Base-by-base conservation (phyloP, 2,113 vertebrate species). In the Semicossyphus pulcher region DNA sequence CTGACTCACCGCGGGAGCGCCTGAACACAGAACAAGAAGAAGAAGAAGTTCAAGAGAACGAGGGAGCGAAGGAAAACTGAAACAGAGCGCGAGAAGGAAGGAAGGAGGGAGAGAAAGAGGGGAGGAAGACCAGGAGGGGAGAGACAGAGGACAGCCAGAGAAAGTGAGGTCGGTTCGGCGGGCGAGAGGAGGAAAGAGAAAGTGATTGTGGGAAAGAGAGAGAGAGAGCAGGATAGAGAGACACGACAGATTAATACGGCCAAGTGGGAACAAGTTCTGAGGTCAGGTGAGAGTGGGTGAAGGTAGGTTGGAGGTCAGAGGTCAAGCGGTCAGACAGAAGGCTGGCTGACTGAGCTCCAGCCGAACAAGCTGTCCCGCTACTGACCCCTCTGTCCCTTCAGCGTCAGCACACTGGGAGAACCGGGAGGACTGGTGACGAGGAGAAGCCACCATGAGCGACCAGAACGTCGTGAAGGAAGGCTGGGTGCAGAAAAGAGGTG, bases 401-500 rank as follows among this genome's bases (percentile, higher is more conserved):
- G 39, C 12, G 69, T 81, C 86, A 74, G 56, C 81, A 86, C 84
- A 80, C 86, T 88, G 86, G 87, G 91, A 80, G 84, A 86, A 59
- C 66, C 74, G 66, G 83, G 81, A 83, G 83, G 51, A 42, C 48
- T 25, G 83, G 72, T 57, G 83, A 76, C 71, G 57, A 88, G 85
- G 81, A 76, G 49, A 77, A 76, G 86, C 88, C 90, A 92, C 89
- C 88, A 94, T 94, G 93, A 94, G 92, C 64, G 93, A 94, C 91
- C 93, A 92, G 89, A 93, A 91, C 72, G 93, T 94, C 48, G 90
- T 94, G 72, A 94, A 94, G 90, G 93, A 94, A 82, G 93, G 93
- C 80, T 94, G 93, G 93, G 92, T 94, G 72, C 93, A 94, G 87
- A 94, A 94, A 61, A 81, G 93, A 93, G 93, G 93, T 92, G 75